Evolutionary conservation across 2,797 vertebrate species (phyloP), one percentile per base, ranked within the genome.

Genomic region (Tragopan temminckii): DNA sequence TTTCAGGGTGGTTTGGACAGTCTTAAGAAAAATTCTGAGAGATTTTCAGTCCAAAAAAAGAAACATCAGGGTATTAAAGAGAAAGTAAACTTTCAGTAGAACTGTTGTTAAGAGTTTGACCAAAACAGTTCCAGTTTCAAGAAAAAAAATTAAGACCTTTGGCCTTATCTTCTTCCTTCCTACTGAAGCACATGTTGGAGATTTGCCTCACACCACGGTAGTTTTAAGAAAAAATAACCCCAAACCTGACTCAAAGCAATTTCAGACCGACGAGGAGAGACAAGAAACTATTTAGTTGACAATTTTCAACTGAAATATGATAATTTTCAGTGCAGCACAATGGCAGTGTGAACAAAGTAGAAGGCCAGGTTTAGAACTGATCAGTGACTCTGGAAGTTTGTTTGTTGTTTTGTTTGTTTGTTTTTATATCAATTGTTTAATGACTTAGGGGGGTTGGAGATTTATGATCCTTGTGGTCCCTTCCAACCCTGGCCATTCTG

Each of bases 81-180:
- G 70, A 88, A 95, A 89, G 86, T 79, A 95, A 95, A 87, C 85
- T 89, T 95, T 53, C 85, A 79, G 85, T 8, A 57, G 70, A 92
- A 89, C 3, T 79, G 46, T 67, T 78, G 70, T 59, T 82, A 79
- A 36, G 69, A 83, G 76, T 91, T 93, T 86, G 85, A 84, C 79
- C 89, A 95, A 91, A 95, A 69, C 79, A 91, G 86, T 63, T 89
- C 70, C 83, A 91, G 68, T 89, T 89, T 84, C 62, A 81, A 89
- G 89, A 27, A 89, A 85, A 85, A 93, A 89, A 75, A 79, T 9
- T 58, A 78, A 92, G 89, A 95, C 92, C 88, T 92, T 93, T 94
- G 85, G 82, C 64, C 80, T 91, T 83, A 67, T 92, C 80, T 84
- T 94, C 86, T 94, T 93, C 89, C 93, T 95, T 95, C 84, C 95